phyloP scores from a whole-genome alignment of 2,113 vertebrate genomes.

The Paramisgurnus dabryanus region DNA sequence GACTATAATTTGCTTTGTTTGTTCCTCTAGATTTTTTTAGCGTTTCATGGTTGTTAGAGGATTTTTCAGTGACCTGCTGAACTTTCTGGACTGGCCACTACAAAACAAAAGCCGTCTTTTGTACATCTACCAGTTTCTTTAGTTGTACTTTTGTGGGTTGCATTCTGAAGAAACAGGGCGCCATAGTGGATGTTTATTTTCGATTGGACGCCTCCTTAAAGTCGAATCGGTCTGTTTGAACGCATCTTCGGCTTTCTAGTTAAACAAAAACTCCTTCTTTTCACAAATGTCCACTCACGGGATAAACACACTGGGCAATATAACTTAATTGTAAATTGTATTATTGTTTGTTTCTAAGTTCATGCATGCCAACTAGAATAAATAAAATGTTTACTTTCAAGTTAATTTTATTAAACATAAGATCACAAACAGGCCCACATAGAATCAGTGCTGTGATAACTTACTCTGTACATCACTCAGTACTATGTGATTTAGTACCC shows the following conservation, averaged over 20 bases:
- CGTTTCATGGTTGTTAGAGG: conserved; percentile 27
- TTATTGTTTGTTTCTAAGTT: neutral
- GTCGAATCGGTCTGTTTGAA: conserved; percentile 11
- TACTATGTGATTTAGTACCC: too few relatives aligned
- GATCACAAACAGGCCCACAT: neutral
- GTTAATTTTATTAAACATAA: neutral
- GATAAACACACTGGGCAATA: neutral
- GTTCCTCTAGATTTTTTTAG: conserved; percentile 29
- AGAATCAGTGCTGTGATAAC: too few relatives aligned
- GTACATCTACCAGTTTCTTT: conserved; percentile 2
- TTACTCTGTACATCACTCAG: too few relatives aligned
- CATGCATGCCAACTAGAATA: neutral
- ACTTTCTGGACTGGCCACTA: conserved; percentile 25
- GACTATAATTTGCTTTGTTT: conserved; percentile 43
- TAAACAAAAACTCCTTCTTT: neutral
- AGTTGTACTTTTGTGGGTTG: conserved; percentile 23
- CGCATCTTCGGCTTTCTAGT: neutral
- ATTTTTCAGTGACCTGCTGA: conserved; percentile 36
- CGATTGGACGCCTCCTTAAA: conserved; percentile 21
- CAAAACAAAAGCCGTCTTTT: conserved; percentile 38
- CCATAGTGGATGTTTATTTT: conserved; percentile 19
- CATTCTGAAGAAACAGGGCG: conserved; percentile 25
- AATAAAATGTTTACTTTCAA: neutral
- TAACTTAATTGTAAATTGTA: neutral
- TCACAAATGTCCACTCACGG: neutral